A percentile compares a stretch with the other conserved stretches of the same genome.
These are phyloP conservation scores for Brachyopa scutellaris DNA, from an alignment of 2,888 invertebrate genomes.

Conservation along the genomic window DNA sequence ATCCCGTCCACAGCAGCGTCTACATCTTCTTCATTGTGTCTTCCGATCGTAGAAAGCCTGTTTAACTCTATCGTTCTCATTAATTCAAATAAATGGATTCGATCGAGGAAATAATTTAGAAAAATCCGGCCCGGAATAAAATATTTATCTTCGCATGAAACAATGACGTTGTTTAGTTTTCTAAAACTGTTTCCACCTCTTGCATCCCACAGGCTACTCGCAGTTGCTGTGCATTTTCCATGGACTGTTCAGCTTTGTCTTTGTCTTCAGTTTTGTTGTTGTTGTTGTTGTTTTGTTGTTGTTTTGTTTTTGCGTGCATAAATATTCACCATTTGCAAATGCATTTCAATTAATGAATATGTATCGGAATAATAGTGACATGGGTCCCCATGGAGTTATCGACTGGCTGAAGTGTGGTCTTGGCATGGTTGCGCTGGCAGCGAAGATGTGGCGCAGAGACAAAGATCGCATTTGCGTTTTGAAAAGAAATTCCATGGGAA, in stretches of 20 bases:
- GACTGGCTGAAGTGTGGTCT: conserved; percentile 59
- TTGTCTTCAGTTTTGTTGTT: background rate
- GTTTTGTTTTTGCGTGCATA: conserved; percentile 62
- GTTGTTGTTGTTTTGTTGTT: no score
- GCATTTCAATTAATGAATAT: conserved; percentile 72
- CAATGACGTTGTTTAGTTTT: conserved; percentile 59
- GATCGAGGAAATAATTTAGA: conserved; percentile 71
- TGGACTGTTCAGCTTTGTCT: conserved; percentile 11
- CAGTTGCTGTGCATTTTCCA: conserved; percentile 31
- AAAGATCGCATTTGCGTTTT: conserved; percentile 58
- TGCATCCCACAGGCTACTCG: background rate
- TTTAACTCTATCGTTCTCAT: conserved; percentile 59
- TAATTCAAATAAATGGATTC: conserved; percentile 70
- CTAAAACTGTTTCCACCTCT: conserved; percentile 36
- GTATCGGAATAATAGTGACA: conserved; percentile 72
- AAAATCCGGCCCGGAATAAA: conserved; percentile 70
- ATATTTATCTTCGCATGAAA: conserved; percentile 65
- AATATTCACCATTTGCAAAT: conserved; percentile 71
- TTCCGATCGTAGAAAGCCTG: conserved; percentile 30
- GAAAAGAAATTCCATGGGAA: conserved; percentile 67
- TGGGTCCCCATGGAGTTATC: conserved; percentile 64
- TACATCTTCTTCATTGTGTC: conserved; percentile 1
- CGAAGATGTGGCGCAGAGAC: conserved; percentile 32
- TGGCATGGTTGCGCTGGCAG: conserved; percentile 1
- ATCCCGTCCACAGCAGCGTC: conserved; percentile 2